Conservation (phyloP, 2,888 invertebrate species). For the Drosophila nr. fundita region DNA sequence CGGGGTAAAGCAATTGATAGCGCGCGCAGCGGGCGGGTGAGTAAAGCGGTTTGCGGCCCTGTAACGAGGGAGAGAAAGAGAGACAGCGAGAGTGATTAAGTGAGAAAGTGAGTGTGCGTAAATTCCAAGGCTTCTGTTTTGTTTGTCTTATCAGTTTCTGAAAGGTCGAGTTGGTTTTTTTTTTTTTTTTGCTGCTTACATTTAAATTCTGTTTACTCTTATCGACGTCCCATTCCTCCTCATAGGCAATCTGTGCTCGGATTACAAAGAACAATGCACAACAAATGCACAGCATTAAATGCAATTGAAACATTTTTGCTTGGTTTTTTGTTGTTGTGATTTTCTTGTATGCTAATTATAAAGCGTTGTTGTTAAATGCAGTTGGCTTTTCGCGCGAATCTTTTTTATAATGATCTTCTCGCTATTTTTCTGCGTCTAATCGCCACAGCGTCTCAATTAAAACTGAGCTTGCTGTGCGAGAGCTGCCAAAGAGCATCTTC, state of each 20-base stretch:
- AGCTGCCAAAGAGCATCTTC: slow-evolving; percentile 9
- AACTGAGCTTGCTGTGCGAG: slow-evolving; percentile 25
- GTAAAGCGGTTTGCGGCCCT: slow-evolving; percentile 86
- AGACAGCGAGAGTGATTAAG: neutral
- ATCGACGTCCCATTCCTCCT: slow-evolving; percentile 75
- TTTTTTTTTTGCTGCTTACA: slow-evolving; percentile 62
- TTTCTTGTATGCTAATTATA: slow-evolving; percentile 36
- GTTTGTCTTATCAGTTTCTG: slow-evolving; percentile 37
- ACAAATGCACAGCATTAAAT: slow-evolving; percentile 32
- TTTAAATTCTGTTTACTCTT: slow-evolving; percentile 76
- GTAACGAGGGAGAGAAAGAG: slow-evolving; percentile 2
- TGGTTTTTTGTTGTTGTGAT: neutral
- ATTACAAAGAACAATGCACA: slow-evolving; percentile 31
- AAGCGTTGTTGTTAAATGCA: neutral
- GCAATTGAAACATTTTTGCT: slow-evolving; percentile 42
- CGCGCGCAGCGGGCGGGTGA: slow-evolving; percentile 87
- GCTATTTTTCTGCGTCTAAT: neutral
- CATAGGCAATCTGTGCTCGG: slow-evolving; percentile 71
- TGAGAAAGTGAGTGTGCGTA: neutral
- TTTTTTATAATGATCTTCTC: neutral
- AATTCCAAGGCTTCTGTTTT: slow-evolving; percentile 19
- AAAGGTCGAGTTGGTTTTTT: slow-evolving; percentile 2
- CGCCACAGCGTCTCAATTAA: slow-evolving; percentile 15
- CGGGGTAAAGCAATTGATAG: slow-evolving; percentile 89
- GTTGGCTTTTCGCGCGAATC: slow-evolving; percentile 1